Evolutionary conservation across 2,888 invertebrate genomes (phyloP).

Genomic region (Amphipyra berbera): DNA sequence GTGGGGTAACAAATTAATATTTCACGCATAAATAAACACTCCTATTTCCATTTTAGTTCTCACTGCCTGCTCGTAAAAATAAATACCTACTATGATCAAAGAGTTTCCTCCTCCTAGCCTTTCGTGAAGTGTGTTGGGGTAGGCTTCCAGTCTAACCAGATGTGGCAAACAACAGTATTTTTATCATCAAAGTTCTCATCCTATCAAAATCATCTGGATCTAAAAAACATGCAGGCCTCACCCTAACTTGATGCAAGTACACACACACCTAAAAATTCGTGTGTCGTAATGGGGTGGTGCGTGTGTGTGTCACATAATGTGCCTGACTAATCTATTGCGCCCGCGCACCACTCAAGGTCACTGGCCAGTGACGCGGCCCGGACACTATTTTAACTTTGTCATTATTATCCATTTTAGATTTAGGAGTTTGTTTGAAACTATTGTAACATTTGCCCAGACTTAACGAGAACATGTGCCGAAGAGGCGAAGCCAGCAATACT

Average conservation of each 20-base stretch:
- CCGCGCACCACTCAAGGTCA: slow-evolving; percentile 82
- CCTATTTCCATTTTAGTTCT: neutral
- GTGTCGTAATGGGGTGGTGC: slow-evolving; percentile 52
- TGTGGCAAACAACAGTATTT: slow-evolving; percentile 20
- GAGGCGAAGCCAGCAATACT: no score
- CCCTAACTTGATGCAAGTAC: slow-evolving; percentile 51
- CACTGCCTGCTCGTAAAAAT: neutral
- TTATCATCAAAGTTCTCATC: slow-evolving; percentile 44
- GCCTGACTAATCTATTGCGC: slow-evolving; percentile 80
- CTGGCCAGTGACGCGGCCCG: slow-evolving; percentile 81
- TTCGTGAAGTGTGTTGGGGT: slow-evolving; percentile 29
- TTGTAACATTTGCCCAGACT: no score
- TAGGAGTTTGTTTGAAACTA: slow-evolving; percentile 25
- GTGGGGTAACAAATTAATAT: slow-evolving; percentile 21
- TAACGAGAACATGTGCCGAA: no score
- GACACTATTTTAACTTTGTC: slow-evolving; percentile 79
- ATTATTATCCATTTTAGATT: slow-evolving; percentile 66
- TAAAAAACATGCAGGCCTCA: slow-evolving; percentile 58
- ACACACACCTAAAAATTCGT: slow-evolving; percentile 57
- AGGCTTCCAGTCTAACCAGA: slow-evolving; percentile 21
- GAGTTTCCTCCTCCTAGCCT: neutral
- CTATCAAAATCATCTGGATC: slow-evolving; percentile 48
- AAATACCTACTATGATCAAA: neutral
- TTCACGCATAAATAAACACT: slow-evolving; percentile 5
- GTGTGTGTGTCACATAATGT: slow-evolving; percentile 62